phyloP scores from a whole-genome alignment of 2,888 invertebrate species.

The Ophion slaviceki region DNA sequence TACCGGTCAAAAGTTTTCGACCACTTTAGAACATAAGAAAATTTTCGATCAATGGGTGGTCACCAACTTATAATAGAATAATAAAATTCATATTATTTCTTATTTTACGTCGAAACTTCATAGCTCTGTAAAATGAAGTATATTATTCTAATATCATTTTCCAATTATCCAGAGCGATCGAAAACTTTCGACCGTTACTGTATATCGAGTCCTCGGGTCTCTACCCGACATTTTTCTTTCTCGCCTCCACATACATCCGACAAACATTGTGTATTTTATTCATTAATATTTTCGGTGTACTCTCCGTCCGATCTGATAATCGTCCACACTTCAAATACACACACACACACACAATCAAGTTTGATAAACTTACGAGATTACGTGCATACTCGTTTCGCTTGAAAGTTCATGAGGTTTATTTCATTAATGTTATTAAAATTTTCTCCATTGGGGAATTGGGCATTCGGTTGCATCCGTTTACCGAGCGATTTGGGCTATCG shows the following conservation, averaged over 20 bases:
- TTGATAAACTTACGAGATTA: background rate
- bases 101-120: too few relatives aligned
- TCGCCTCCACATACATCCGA: background rate
- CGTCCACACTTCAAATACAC: background rate
- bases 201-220: slow-evolving; percentile 33
- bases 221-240: slow-evolving; percentile 19
- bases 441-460: background rate
- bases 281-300: background rate
- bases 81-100: too few relatives aligned
- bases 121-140: too few relatives aligned
- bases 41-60: too few relatives aligned
- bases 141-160: too few relatives aligned
- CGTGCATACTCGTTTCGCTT: background rate
- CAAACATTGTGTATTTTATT: slow-evolving; percentile 29
- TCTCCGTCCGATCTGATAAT: background rate
- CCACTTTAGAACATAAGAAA: too few relatives aligned
- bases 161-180: too few relatives aligned
- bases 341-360: background rate
- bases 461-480: slow-evolving; percentile 14
- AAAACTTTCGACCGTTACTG: too few relatives aligned
- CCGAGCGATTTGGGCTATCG: slow-evolving; percentile 14
- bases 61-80: too few relatives aligned
- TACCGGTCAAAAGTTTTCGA: too few relatives aligned
- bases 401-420: too few relatives aligned
- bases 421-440: too few relatives aligned